Evolutionary conservation across 2,113 vertebrate genomes (phyloP).

Genomic region (Willisornis vidua): DNA sequence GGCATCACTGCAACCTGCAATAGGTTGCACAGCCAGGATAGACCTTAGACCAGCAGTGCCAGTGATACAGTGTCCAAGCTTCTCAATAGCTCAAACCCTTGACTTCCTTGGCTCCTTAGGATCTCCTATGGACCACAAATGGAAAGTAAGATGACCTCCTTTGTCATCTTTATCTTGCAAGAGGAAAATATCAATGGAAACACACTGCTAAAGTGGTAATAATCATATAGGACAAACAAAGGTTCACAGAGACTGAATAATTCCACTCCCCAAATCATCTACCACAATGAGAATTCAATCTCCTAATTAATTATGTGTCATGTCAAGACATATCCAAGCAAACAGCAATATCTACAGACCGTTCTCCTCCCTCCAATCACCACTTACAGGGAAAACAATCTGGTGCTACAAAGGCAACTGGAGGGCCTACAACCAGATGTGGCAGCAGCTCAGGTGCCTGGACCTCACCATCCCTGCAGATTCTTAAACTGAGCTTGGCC

Average conservation of each 20-base stretch:
- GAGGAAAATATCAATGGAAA: background rate
- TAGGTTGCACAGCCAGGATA: background rate
- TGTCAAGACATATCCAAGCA: background rate
- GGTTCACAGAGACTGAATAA: background rate
- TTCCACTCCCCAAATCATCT: background rate
- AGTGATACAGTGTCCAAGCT: background rate
- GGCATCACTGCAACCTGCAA: background rate
- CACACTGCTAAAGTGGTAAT: background rate
- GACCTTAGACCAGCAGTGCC: background rate
- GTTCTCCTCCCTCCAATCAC: background rate
- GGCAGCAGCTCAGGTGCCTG: background rate
- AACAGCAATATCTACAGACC: background rate
- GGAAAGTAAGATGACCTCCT: background rate
- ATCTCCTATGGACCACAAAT: background rate
- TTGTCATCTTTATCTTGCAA: background rate
- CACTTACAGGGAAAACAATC: background rate
- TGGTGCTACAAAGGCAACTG: background rate
- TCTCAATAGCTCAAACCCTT: background rate
- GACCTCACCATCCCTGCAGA: no score
- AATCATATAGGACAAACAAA: background rate
- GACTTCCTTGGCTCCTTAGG: background rate
- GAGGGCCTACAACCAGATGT: accelerated
- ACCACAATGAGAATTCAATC: background rate
- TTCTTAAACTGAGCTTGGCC: no score
- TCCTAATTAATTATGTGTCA: background rate